phyloP scores from a whole-genome alignment of 2,797 vertebrate species.

The Allobates femoralis region DNA sequence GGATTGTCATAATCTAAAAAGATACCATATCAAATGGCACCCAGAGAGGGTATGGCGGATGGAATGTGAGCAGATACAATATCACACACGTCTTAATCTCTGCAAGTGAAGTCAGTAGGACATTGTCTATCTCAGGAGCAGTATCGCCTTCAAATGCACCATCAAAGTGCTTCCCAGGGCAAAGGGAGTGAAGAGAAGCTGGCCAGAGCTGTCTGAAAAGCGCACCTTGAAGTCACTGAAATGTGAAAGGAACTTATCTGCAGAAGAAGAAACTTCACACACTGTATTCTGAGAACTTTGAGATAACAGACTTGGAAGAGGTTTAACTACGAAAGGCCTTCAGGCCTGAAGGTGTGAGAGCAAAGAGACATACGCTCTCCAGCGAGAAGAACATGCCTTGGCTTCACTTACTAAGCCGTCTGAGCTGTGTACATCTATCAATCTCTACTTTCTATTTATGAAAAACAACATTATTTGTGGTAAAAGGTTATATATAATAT shows the following conservation, averaged over 20 bases:
- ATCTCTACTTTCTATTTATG: conserved; percentile 3
- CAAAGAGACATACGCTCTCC: conserved; percentile 24
- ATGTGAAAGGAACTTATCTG: conserved; percentile 46
- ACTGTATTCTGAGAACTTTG: conserved; percentile 24
- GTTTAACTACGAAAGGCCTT: conserved; percentile 26
- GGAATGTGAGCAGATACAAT: conserved; percentile 54
- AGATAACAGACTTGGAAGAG: conserved; percentile 58
- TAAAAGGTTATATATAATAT: not conserved
- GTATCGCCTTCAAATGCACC: conserved; percentile 29
- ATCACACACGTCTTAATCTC: conserved; percentile 52
- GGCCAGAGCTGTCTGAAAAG: conserved; percentile 35
- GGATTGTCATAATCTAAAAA: conserved; percentile 32
- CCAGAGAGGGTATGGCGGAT: conserved; percentile 25
- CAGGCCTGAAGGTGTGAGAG: conserved; percentile 39
- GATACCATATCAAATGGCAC: conserved; percentile 46
- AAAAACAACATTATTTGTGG: not conserved
- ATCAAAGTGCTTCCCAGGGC: conserved; percentile 55
- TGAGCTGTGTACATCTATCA: not conserved
- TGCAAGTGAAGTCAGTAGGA: conserved; percentile 38
- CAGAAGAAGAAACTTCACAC: conserved; percentile 36
- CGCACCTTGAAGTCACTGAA: conserved; percentile 49
- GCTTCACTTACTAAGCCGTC: conserved; percentile 1
- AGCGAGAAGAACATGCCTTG: conserved; percentile 4
- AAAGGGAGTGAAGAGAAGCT: conserved; percentile 44
- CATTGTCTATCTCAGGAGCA: conserved; percentile 39